These are phyloP conservation scores for Caenorhabditis sp. DNA, from an alignment of 2,888 invertebrate genomes.

Conservation along the genomic window DNA sequence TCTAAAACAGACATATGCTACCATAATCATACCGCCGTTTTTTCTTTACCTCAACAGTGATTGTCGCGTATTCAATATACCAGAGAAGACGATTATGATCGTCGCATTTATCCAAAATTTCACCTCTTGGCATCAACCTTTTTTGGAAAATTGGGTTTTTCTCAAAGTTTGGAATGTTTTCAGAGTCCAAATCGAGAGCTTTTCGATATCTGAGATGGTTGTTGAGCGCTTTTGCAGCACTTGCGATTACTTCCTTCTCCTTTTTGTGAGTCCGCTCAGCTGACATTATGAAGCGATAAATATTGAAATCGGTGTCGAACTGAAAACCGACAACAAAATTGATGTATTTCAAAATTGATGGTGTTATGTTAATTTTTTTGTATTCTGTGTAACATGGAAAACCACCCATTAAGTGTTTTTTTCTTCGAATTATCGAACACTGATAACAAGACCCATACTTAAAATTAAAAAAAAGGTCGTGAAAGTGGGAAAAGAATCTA, in stretches of 20 bases:
- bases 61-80: constrained; percentile 69
- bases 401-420: no score
- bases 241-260: constrained; percentile 63
- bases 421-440: no score
- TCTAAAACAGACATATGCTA: constrained; percentile 42
- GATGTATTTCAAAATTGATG: no score
- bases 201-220: constrained; percentile 67
- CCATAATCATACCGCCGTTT: constrained; percentile 23
- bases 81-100: constrained; percentile 65
- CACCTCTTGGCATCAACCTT: constrained; percentile 64
- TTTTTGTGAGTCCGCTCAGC: constrained; percentile 60
- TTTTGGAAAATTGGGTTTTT: constrained; percentile 66
- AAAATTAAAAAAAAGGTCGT: not conserved
- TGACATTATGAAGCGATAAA: constrained; percentile 68
- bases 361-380: not conserved
- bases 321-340: no score
- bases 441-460: not conserved
- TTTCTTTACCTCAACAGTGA: constrained; percentile 58
- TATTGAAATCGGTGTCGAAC: constrained; percentile 70
- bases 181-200: constrained; percentile 64
- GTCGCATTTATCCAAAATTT: constrained; percentile 52
- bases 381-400: no score
- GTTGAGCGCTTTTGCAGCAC: constrained; percentile 63
- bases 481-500: no score
- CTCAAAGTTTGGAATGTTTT: constrained; percentile 59